phyloP scores from a whole-genome alignment of 2,113 vertebrate genomes.

The Xerus inauris region DNA sequence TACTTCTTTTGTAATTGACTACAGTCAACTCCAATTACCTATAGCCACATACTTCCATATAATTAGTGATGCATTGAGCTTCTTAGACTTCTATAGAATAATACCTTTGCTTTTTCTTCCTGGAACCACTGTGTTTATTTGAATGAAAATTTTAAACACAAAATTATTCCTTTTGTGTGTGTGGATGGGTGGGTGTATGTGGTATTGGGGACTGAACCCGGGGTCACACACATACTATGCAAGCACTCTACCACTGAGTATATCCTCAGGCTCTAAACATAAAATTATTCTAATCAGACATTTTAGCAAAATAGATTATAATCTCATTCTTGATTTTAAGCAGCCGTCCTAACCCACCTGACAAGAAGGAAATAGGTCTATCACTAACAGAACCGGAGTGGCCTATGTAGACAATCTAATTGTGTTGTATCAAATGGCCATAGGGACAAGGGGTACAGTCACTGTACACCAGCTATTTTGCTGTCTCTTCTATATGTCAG shows the following conservation, averaged over 20 bases:
- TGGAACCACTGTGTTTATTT: background rate
- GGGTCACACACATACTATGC: too few species aligned
- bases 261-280: background rate
- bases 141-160: background rate
- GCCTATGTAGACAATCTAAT: accelerated
- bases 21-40: background rate
- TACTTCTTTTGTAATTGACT: background rate
- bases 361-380: background rate
- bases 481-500: background rate
- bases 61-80: background rate
- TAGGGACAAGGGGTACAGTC: accelerated
- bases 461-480: background rate
- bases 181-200: too few species aligned
- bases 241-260: too few species aligned
- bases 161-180: too few species aligned
- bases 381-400: too few species aligned
- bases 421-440: background rate
- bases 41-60: accelerated
- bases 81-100: background rate
- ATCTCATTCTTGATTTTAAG: too few species aligned
- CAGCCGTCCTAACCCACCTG: background rate
- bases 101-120: background rate
- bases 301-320: background rate
- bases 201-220: too few species aligned
- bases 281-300: background rate